phyloP scores from a whole-genome alignment of 1,140 invertebrate species.

The Temnothorax longispinosus region DNA sequence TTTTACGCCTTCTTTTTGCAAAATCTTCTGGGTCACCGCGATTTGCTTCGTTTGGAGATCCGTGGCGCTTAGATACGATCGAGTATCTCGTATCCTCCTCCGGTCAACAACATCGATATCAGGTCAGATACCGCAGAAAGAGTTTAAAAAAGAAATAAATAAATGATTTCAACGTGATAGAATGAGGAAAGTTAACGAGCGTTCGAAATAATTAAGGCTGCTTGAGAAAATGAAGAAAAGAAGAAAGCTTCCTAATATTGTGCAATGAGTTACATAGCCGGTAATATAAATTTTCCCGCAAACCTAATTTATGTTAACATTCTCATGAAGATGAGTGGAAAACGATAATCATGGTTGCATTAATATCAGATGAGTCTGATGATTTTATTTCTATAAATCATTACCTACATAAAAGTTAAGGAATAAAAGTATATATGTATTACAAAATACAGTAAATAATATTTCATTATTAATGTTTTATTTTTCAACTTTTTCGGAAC shows the following conservation, averaged over 20 bases:
- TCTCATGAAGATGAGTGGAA: not conserved
- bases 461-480: constrained; percentile 5
- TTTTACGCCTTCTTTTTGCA: not conserved
- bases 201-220: not conserved
- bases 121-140: not conserved
- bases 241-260: not conserved
- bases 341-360: not conserved
- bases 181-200: constrained; percentile 25
- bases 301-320: not conserved
- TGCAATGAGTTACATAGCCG: not conserved
- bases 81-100: constrained; percentile 23
- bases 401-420: not conserved
- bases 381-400: not conserved
- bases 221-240: not conserved
- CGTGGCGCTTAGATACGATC: not conserved
- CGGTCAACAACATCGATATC: not conserved
- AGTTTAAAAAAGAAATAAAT: not conserved
- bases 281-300: not conserved
- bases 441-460: not conserved
- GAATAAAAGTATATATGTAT: not conserved
- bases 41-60: constrained; percentile 44
- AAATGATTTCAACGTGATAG: not conserved
- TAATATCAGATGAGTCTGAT: not conserved
- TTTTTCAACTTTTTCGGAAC: not conserved
- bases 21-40: constrained; percentile 46